phyloP scores from a whole-genome alignment of 2,113 vertebrate genomes.

The Cettia cetti region DNA sequence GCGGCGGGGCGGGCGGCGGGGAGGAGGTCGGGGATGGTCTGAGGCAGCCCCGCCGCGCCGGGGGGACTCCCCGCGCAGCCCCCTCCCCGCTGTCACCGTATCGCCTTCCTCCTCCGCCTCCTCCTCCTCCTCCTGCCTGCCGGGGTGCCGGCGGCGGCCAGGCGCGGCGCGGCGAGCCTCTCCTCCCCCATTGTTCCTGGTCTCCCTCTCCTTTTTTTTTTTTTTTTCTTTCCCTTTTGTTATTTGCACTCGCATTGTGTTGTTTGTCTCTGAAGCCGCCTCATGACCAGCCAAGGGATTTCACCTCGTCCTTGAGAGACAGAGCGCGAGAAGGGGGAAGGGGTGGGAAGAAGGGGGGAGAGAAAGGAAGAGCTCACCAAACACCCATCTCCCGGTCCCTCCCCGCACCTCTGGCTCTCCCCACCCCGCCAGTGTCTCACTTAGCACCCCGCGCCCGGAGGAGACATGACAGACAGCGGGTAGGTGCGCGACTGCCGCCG shows the following conservation, averaged over 20 bases:
- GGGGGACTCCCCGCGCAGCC: neutral
- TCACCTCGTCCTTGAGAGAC: conserved; percentile 79
- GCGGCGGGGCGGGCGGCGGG: neutral
- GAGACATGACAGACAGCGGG: conserved; percentile 56
- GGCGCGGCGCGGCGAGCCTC: conserved; percentile 1
- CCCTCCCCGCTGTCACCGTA: neutral
- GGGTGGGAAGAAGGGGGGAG: neutral
- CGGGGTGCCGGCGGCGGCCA: conserved; percentile 55
- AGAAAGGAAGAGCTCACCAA: conserved; percentile 49
- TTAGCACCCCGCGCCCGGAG: conserved; percentile 59
- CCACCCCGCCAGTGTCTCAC: conserved; percentile 47
- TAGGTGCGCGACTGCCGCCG: conserved; percentile 70
- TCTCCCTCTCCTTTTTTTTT: conserved; percentile 49
- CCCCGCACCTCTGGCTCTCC: conserved; percentile 60
- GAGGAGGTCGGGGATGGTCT: neutral
- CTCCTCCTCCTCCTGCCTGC: neutral
- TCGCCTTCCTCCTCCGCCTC: neutral
- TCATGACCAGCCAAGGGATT: conserved; percentile 79
- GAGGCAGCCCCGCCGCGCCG: neutral
- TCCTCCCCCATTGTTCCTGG: conserved; percentile 72
- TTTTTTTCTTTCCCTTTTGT: conserved; percentile 52
- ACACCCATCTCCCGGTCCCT: conserved; percentile 61
- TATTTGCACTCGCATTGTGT: conserved; percentile 75
- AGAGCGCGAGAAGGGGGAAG: conserved; percentile 2
- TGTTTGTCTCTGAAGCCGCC: conserved; percentile 79